Base-by-base conservation (phyloP, 2,888 invertebrate genomes). In the Oscheius myriophilus region DNA sequence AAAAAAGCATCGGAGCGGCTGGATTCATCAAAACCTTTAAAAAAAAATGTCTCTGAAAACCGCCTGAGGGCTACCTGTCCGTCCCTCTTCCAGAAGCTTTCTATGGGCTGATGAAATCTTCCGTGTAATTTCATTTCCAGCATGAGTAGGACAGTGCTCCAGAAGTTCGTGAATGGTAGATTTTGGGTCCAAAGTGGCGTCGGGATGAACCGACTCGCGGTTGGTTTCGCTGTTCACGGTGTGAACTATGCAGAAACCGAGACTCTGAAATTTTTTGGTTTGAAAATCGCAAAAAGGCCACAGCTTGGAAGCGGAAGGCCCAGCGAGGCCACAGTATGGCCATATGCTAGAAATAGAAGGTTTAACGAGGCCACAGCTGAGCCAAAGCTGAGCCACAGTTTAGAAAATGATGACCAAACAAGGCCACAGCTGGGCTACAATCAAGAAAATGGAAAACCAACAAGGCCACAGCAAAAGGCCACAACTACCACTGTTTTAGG, bases 181-280 rank as follows among this genome's bases (percentile, higher is more conserved):
- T 33, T 62, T 42, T 11, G 80, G 78, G 7, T 78, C 71, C 14
- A 78, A 33, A 12, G 71, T 67, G 16, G 75, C 73, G 63, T 80
- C 80, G 0, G 76, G 78, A 57, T 76, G 75, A 14, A 77, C 64
- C 18, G 70, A 58, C 2, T 57, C 58, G 33, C 69, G 65, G 12
- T 68, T 49, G 11, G 58, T 16, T 59, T 71, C 51, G 64, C 67
- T 63, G 67, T 75, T 57, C 54, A 75, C 25, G 64, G 57, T 43
- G 67, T 75, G 58, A 12, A 68, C 63, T 14, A 67, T 54, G 42
- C 77, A 77, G 1, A 74, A 3, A 45, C 75, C 77, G 14, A 75
- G 70, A 7, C 53, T 57, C 77, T 77, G 26, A 68, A 71, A 23
- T n/a, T 16, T 49, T 23, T 43, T 43, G 11, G 14, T 43, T 11